Evolutionary conservation across 2,888 invertebrate genomes (phyloP), one percentile per base, ranked within the genome.

Genomic region (Apomyelois bistriatella): DNA sequence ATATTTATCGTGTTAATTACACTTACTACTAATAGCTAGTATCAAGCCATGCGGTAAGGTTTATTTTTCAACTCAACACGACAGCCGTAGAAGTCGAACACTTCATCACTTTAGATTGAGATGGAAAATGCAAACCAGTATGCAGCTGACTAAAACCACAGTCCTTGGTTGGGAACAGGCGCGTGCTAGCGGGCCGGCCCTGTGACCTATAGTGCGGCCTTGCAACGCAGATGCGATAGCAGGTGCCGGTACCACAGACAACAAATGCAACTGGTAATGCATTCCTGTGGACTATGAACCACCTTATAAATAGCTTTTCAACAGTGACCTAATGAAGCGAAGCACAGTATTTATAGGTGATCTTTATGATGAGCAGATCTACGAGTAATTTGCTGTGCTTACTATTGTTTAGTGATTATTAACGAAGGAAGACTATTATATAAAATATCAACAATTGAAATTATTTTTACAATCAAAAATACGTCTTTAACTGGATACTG

Each of bases 161-260:
- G 82, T 72, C 82, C 81, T 83, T 83, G 82, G 74, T 66, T 69
- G 53, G 56, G 61, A 58, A 22, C 22, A 56, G 66, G 62, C 68
- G 68, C 68, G 71, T 67, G 76, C 70, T 79, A 78, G 76, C 82
- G 75, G 76, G 74, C 71, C 72, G 84, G 85, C 87, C 84, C 81
- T 76, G 77, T 87, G 85, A 88, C 88, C 87, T 86, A 87, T 87
- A 71, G 67, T 60, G 64, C 69, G 82, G 82, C 85, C 85, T 87
- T 82, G 77, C 76, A 72, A 38, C 53, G 60, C 58, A 57, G 57
- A 56, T 58, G 57, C 52, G 17, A 51, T 58, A 55, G 67, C 70
- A 67, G 70, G 67, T 70, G 68, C 56, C 58, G 52, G 28, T n/a
- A 40, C 17, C 53, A 55, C 12, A 40, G 32, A 22, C 17, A n/a